These are phyloP conservation scores for Ammodytes marinus DNA, from an alignment of 2,113 vertebrate species.

Conservation along the genomic window DNA sequence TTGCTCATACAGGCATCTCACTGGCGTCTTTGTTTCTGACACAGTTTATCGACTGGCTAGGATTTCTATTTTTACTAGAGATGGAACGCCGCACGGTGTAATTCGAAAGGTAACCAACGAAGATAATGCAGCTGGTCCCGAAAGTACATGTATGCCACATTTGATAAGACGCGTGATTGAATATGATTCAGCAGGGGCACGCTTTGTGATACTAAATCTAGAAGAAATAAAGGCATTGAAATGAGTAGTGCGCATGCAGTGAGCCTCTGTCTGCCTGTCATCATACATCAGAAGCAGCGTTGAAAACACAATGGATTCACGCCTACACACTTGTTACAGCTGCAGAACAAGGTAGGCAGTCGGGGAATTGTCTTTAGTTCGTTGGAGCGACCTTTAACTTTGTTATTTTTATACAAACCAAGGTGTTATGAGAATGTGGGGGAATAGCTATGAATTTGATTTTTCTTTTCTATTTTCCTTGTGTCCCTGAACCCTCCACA, in stretches of 20 bases:
- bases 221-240: background rate
- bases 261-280: background rate
- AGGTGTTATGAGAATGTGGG: background rate
- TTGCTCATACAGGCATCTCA: background rate
- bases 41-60: background rate
- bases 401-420: constrained; percentile 18
- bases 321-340: constrained; percentile 37
- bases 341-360: constrained; percentile 45
- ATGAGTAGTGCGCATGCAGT: background rate
- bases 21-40: background rate
- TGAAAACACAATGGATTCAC: constrained; percentile 22
- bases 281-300: constrained; percentile 26
- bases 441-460: background rate
- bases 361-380: constrained; percentile 33
- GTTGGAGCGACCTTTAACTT: constrained; percentile 2
- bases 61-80: background rate
- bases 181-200: background rate
- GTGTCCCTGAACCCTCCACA: constrained; percentile 4
- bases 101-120: too few relatives aligned
- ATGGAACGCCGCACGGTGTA: too few relatives aligned
- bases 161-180: background rate
- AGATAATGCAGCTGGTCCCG: background rate
- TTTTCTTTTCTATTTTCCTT: background rate
- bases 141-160: background rate
- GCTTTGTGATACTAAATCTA: background rate